phyloP scores from a whole-genome alignment of 92 coral and sea anemone species.

The Siderastrea radians region DNA sequence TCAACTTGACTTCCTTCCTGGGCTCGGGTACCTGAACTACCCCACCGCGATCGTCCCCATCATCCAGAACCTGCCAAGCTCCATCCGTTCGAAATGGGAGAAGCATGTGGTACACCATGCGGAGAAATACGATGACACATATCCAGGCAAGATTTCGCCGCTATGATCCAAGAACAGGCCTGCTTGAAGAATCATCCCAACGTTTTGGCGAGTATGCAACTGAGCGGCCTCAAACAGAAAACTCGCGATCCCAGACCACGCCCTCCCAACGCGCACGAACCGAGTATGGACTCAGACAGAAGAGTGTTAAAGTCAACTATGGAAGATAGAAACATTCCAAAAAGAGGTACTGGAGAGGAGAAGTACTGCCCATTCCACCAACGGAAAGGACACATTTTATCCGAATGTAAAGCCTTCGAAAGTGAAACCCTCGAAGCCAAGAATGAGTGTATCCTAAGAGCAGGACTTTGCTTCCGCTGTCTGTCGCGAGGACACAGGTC shows the following conservation, averaged over 20 bases:
- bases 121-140: background rate
- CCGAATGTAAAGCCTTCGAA: too few relatives aligned
- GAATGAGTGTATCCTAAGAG: too few relatives aligned
- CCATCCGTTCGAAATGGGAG: conserved; percentile 16
- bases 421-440: too few relatives aligned
- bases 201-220: too few relatives aligned
- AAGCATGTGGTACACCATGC: background rate
- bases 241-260: too few relatives aligned
- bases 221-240: too few relatives aligned
- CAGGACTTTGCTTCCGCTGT: too few relatives aligned
- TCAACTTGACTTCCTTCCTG: conserved; percentile 32
- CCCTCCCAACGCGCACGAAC: background rate
- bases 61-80: conserved; percentile 15
- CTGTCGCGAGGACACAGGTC: background rate
- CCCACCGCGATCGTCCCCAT: conserved; percentile 37
- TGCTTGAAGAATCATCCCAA: background rate
- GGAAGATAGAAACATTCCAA: background rate
- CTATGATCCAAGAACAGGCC: background rate
- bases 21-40: conserved; percentile 37
- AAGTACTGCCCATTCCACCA: conserved; percentile 1
- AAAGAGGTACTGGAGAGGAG: background rate
- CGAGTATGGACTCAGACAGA: background rate
- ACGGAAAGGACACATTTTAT: background rate
- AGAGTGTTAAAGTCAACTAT: conserved; percentile 2
- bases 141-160: conserved; percentile 8